Conservation (phyloP, 2,797 vertebrate genomes). For the Propithecus perrieri region DNA sequence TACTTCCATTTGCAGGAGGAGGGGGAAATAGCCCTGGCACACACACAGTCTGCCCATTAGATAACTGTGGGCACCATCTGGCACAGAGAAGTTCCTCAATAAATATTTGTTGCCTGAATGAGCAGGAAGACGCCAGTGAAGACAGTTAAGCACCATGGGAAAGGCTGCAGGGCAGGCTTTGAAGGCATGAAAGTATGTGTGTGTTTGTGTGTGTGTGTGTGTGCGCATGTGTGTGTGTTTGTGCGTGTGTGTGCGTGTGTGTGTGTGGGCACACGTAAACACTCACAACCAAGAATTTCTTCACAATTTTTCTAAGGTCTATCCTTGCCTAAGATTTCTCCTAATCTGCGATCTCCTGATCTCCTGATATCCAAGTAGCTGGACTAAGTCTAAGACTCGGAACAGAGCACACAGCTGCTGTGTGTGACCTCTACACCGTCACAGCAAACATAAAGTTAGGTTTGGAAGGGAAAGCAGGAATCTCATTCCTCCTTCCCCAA, state of each 20-base stretch:
- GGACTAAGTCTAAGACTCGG: not conserved
- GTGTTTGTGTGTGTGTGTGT: not conserved
- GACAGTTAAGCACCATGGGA: not conserved
- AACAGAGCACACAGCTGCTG: not conserved
- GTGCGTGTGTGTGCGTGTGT: not conserved
- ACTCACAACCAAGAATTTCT: not conserved
- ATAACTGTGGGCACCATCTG: not conserved
- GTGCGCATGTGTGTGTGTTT: too few species aligned
- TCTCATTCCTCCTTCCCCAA: not conserved
- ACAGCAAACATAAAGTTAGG: not conserved
- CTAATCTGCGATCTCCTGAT: not conserved
- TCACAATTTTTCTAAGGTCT: not conserved
- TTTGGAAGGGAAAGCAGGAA: not conserved
- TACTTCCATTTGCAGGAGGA: constrained; percentile 2
- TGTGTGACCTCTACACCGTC: not conserved
- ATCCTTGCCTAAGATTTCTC: not conserved
- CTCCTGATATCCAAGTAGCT: not conserved
- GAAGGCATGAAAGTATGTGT: not conserved
- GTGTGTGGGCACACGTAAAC: not conserved
- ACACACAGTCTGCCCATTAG: not conserved
- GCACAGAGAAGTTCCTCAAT: not conserved
- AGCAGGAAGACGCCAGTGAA: not conserved
- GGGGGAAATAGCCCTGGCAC: not conserved
- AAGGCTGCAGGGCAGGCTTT: not conserved
- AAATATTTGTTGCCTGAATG: not conserved